These are phyloP conservation scores for Corythaeola cristata DNA, from an alignment of 2,113 vertebrate species.

Conservation along the genomic window DNA sequence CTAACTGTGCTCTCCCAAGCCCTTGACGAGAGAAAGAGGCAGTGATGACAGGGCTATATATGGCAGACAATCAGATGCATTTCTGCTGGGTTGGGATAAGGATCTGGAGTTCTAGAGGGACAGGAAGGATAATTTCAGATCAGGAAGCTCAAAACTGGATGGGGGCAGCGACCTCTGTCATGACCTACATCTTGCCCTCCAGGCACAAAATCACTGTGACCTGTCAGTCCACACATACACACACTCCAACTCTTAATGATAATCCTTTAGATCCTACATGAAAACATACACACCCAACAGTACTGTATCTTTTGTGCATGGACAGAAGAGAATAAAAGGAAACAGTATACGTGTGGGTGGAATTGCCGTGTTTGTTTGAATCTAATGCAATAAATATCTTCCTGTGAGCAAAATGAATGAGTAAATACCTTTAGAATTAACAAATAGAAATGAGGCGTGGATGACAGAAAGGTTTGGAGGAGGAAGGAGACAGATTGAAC, in stretches of 20 bases:
- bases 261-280: not conserved
- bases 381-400: not conserved
- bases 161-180: not conserved
- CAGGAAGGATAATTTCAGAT: not conserved
- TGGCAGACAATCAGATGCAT: not conserved
- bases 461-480: not conserved
- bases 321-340: not conserved
- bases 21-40: not conserved
- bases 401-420: not conserved
- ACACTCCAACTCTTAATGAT: rapidly evolving
- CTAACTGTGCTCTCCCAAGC: not conserved
- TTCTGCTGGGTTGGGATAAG: not conserved
- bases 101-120: not conserved
- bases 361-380: not conserved
- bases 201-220: not conserved
- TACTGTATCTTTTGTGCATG: rapidly evolving
- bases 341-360: not conserved
- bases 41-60: not conserved
- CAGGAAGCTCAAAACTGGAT: not conserved
- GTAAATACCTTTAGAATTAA: not conserved
- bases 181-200: not conserved
- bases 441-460: not conserved
- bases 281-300: not conserved
- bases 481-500: not conserved
- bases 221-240: not conserved